These are phyloP conservation scores for Tryphoninae sp. DNA, from an alignment of 2,888 invertebrate genomes.

Conservation along the genomic window DNA sequence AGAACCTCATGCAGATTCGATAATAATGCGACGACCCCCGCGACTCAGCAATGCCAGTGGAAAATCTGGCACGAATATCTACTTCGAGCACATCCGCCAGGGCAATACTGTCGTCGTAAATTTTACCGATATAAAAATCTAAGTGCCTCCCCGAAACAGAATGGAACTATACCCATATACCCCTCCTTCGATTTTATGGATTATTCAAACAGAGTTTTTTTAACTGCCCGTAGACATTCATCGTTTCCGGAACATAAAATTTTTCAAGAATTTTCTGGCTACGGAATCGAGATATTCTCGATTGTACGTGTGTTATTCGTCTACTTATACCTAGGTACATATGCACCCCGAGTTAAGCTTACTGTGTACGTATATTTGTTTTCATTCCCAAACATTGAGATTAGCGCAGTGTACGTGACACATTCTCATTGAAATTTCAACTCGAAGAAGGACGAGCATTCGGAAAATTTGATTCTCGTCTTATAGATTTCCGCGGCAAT, in stretches of 20 bases:
- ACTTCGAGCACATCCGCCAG: conserved; percentile 59
- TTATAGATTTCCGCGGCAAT: conserved; percentile 9
- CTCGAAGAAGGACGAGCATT: background rate
- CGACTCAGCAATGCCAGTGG: conserved; percentile 47
- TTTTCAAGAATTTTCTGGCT: conserved; percentile 63
- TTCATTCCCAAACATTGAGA: background rate
- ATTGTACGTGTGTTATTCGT: conserved; percentile 30
- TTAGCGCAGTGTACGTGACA: background rate
- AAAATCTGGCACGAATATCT: conserved; percentile 63
- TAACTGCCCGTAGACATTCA: conserved; percentile 72
- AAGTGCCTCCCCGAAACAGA: conserved; percentile 73
- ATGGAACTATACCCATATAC: conserved; percentile 65
- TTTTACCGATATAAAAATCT: conserved; percentile 71
- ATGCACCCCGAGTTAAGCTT: conserved; percentile 48
- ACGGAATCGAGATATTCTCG: conserved; percentile 34
- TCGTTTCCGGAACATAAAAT: conserved; percentile 72
- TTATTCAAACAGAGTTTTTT: conserved; percentile 73
- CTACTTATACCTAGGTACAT: conserved; percentile 50
- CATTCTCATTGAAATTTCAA: conserved; percentile 21
- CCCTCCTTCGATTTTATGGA: conserved; percentile 71
- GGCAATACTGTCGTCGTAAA: conserved; percentile 70
- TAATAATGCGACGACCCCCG: conserved; percentile 57
- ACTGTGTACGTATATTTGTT: conserved; percentile 8
- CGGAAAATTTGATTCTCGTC: background rate
- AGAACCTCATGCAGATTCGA: conserved; percentile 57